A percentile compares a stretch with the other conserved stretches of the same genome.
These are phyloP conservation scores for Pocillopora damicornis DNA, from an alignment of 64 coral and sea anemone species.

Conservation along the genomic window DNA sequence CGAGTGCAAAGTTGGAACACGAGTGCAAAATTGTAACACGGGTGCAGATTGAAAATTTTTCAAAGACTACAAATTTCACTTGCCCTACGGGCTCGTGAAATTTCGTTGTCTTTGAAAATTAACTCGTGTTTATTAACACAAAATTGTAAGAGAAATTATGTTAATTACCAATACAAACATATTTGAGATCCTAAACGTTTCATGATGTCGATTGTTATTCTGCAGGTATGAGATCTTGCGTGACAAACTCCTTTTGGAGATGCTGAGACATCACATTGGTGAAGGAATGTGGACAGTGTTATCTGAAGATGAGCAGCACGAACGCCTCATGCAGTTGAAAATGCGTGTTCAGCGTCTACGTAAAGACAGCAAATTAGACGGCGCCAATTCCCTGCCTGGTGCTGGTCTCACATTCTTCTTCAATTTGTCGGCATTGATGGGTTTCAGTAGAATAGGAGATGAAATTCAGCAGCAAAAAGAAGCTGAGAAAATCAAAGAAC, in stretches of 20 bases:
- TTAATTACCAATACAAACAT: too few species aligned
- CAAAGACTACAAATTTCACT: too few species aligned
- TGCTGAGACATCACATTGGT: conserved; percentile 77
- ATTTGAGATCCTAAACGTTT: too few species aligned
- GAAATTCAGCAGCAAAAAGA: conserved; percentile 43
- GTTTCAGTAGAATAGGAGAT: conserved; percentile 58
- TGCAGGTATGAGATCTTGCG: conserved; percentile 85
- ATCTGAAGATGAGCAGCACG: conserved; percentile 76
- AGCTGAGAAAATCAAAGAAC: conserved; percentile 56
- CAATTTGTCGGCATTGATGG: conserved; percentile 72
- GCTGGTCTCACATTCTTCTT: conserved; percentile 18
- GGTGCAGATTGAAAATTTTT: too few species aligned
- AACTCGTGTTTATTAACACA: too few species aligned
- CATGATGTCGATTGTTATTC: background rate
- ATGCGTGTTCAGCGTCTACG: conserved; percentile 70
- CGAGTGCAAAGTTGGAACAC: too few species aligned
- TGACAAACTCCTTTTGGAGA: conserved; percentile 71
- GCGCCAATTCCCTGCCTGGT: conserved; percentile 38
- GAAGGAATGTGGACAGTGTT: conserved; percentile 96
- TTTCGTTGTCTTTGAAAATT: too few species aligned
- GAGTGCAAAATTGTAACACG: too few species aligned
- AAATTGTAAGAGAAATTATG: too few species aligned
- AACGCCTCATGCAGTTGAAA: conserved; percentile 76
- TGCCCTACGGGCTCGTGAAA: too few species aligned
- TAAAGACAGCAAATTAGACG: conserved; percentile 66